Evolutionary conservation across 53 echinoderm and acorn worm species (phyloP), one percentile per base, ranked within the genome.

Genomic region (Mesocentrotus franciscanus): DNA sequence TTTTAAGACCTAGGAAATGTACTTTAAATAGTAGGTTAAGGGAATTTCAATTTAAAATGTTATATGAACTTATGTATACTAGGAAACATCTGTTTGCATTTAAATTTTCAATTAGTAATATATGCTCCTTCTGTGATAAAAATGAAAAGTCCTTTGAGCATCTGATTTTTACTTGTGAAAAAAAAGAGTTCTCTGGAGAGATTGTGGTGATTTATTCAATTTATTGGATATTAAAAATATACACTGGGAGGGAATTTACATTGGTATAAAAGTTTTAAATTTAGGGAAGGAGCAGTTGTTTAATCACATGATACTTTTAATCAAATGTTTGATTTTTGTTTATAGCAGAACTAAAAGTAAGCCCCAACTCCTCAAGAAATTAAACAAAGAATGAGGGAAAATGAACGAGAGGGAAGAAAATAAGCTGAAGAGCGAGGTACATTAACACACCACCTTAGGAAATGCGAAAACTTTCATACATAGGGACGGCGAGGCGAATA

Each of bases 121-220:
- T 49, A 49, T 4, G 49, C 49, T 5, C 49, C 49, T 49, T 49
- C 6, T 49, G 6, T 49, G 49, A 49, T 49, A 49, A 49, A 49
- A 49, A 49, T 49, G 49, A 2, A 49, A 6, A 89, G 4, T 0
- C 89, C 15, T 89, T 8, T 89, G 89, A 57, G 57, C 89, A 89
- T 89, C 57, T 89, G 6, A 56, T 56, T 56, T 89, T 56, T 42
- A 55, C 89, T 55, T 42, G 89, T 55, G 89, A 89, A 89, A 89
- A 89, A 89, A 89, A 79, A 79, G 35, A 79, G 57, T 89, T 89
- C 89, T 89, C 26, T 89, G 89, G 89, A 89, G 57, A 36, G 39
- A 56, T 89, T 89, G 89, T 55, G 89, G 89, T 12, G 26, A 89
- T 89, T 55, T 89, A 89, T 89, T 89, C 9, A 89, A 89, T 89